These are phyloP conservation scores for Chaetodon auriga DNA, from an alignment of 2,113 vertebrate species.

Conservation along the genomic window DNA sequence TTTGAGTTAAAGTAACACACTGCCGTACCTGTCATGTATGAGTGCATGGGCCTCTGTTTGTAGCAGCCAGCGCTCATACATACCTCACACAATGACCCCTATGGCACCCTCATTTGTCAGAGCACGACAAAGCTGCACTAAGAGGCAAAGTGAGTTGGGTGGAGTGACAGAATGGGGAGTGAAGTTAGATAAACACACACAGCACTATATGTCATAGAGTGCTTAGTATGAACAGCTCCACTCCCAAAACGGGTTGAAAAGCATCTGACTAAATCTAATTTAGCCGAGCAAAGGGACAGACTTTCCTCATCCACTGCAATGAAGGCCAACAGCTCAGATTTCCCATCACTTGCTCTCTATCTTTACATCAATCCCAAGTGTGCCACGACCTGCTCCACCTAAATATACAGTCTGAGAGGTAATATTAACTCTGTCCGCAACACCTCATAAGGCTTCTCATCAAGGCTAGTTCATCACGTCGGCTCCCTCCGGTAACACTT, in stretches of 20 bases:
- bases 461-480: constrained; percentile 45
- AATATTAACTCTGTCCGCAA: constrained; percentile 45
- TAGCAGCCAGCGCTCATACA: constrained; percentile 17
- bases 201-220: constrained; percentile 30
- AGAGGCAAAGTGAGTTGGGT: constrained; percentile 24
- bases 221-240: constrained; percentile 12
- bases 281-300: constrained; percentile 28
- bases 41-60: constrained; percentile 37
- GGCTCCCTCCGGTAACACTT: constrained; percentile 50
- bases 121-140: constrained; percentile 57
- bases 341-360: constrained; percentile 10
- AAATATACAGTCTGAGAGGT: constrained; percentile 46
- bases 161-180: constrained; percentile 31
- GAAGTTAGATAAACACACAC: constrained; percentile 65
- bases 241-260: constrained; percentile 29
- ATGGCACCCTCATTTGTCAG: constrained; percentile 69
- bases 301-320: not conserved
- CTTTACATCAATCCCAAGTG: constrained; percentile 30
- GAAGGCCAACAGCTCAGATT: constrained; percentile 32
- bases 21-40: constrained; percentile 63
- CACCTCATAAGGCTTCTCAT: constrained; percentile 50
- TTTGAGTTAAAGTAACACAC: constrained; percentile 54
- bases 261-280: constrained; percentile 25
- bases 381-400: constrained; percentile 31
- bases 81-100: constrained; percentile 47